Evolutionary conservation across 2,797 vertebrate species (phyloP), one percentile per base, ranked within the genome.

Genomic region (Propithecus perrieri): DNA sequence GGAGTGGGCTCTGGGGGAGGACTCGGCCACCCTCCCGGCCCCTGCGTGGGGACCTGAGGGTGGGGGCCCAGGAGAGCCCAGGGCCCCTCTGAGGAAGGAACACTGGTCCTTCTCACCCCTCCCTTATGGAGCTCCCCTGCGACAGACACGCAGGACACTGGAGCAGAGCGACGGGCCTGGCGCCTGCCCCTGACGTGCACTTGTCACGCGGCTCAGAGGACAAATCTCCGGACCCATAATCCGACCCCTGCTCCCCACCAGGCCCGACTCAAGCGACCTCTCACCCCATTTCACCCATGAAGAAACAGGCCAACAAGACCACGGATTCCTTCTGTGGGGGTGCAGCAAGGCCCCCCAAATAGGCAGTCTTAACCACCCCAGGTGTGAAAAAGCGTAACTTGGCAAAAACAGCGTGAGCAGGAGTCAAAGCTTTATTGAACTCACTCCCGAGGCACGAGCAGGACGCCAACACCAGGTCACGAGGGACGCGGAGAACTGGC

Each of bases 161-260:
- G 55, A 22, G 15, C 79, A 59, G n/a, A 24, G 74, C 3, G 5
- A 22, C 1, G 5, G 28, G 30, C 28, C 30, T 33, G 61, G 30
- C 28, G 30, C 12, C 65, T n/a, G 63, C 63, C 17, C 14, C 61
- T n/a, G 17, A 18, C 14, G 4, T 4, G 33, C 5, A 35, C 63
- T 33, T 9, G 17, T n/a, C 63, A 67, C 17, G 17, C 8, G 10
- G 38, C 38, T 41, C 15, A 41, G 38, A 43, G 22, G 38, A 41
- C 20, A 8, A 71, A 41, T 24, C 35, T 41, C 38, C 35, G 0
- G 0, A 80, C 26, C 76, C 24, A 11, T 8, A 15, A 30, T 33
- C 53, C 2, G 8, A 17, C 35, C 53, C 30, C 1, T 5, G 15
- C 11, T 20, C n/a, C 2, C 5, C 22, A 2, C 4, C 18, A 38